Base-by-base conservation (phyloP, 2,797 vertebrate species). In the Momotus momota region DNA sequence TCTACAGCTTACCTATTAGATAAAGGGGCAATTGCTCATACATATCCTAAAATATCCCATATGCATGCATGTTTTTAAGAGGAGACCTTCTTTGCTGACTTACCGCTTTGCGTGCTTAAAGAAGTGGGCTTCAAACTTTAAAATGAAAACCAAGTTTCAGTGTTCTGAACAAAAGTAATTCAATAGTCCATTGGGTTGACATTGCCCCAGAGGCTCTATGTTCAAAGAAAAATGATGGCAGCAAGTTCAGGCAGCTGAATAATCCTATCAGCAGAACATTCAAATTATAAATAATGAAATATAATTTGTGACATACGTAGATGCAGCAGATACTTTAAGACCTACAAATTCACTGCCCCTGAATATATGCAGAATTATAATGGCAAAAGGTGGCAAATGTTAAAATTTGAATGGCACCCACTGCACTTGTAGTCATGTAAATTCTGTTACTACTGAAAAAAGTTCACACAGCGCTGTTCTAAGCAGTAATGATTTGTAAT, bases 311-410 rank as follows among this genome's bases (percentile, higher is more conserved):
- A 43, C n/a, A 94, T 77, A 12, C 33, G 77, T 7, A 85, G 81
- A 92, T 80, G 38, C 57, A 93, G 73, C 55, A 94, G 77, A 80
- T 90, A 51, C 62, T 75, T 81, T 86, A 94, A 96, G 62, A 66
- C 52, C 43, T 89, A 67, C 58, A 54, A 60, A 94, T 81, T 82
- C 86, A 78, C 45, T 80, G 67, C 11, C 64, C n/a, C 61, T 80
- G 64, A 77, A 87, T 82, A 80, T 33, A 73, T 82, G 60, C 48
- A 57, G 93, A 90, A 95, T 86, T 81, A 64, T 45, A 90, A 65
- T 85, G 57, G 92, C 33, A 86, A 92, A 94, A 77, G 29, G 55
- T 65, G 49, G 74, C 41, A 94, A 94, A 86, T 61, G 40, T 90
- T 79, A 86, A 88, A 66, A 90, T 73, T 95, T 84, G 82, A 86